Conservation (phyloP, 2,113 vertebrate species). For the Hymenochirus boettgeri region DNA sequence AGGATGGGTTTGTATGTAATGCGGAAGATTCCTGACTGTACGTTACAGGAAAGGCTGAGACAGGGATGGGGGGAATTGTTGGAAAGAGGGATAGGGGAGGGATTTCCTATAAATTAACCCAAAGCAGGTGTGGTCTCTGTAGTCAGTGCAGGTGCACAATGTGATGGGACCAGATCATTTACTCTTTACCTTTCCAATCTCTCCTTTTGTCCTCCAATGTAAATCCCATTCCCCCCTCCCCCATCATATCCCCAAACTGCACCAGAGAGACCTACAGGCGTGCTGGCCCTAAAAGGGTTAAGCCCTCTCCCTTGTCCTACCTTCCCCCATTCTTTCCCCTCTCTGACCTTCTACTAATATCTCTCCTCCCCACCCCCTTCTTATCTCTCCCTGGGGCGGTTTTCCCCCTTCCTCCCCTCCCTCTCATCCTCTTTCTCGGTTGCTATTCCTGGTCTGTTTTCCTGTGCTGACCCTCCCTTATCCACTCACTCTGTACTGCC, state of each 20-base stretch:
- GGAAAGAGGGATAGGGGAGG: no score
- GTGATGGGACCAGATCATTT: no score
- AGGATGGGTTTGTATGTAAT: background rate
- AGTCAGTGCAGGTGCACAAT: no score
- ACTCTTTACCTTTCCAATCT: background rate
- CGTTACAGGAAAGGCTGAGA: background rate
- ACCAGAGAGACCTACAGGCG: no score
- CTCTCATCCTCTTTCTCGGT: constrained; percentile 22
- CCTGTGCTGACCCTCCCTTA: constrained; percentile 17
- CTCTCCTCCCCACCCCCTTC: constrained; percentile 33
- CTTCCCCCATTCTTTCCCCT: constrained; percentile 25
- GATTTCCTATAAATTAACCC: no score
- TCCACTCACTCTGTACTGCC: constrained; percentile 1
- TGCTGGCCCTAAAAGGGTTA: no score
- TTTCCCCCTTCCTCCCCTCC: constrained; percentile 16
- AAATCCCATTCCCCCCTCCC: background rate
- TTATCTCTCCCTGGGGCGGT: constrained; percentile 28
- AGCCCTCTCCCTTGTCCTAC: background rate
- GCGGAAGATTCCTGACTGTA: background rate
- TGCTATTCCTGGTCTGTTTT: constrained; percentile 36
- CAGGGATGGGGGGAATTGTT: background rate
- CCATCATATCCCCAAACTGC: no score
- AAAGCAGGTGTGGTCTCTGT: no score
- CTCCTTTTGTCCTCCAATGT: background rate
- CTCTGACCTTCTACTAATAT: constrained; percentile 26